phyloP scores from a whole-genome alignment of 2,113 vertebrate genomes.

The Terrapene triunguis region DNA sequence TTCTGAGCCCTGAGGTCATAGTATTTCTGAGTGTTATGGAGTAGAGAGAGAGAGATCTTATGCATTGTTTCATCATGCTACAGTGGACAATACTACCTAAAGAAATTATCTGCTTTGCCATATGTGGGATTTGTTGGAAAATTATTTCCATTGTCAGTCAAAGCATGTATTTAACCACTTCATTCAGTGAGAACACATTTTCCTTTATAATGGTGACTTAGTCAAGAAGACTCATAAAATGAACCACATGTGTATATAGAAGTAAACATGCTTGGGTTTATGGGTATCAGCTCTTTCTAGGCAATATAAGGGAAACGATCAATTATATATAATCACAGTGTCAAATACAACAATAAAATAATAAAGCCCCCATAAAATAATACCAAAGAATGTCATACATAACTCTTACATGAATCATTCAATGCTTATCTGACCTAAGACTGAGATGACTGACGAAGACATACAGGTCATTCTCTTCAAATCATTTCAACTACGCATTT shows the following conservation, averaged over 20 bases:
- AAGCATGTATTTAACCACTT: neutral
- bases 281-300: neutral
- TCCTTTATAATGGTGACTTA: neutral
- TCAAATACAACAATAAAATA: conserved; percentile 46
- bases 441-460: neutral
- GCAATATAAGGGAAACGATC: conserved; percentile 38
- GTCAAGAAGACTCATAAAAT: neutral
- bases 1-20: neutral
- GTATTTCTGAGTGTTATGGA: neutral
- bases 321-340: conserved; percentile 55
- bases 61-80: neutral
- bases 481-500: conserved; percentile 27
- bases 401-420: neutral
- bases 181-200: neutral
- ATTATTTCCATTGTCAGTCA: conserved; percentile 23
- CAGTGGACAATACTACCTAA: neutral
- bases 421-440: conserved; percentile 20
- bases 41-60: neutral
- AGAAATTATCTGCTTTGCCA: conserved; percentile 27
- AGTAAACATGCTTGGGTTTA: neutral
- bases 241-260: neutral
- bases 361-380: conserved; percentile 48
- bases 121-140: neutral
- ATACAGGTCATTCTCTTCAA: conserved; percentile 61
- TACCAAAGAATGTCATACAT: conserved; percentile 28